Evolutionary conservation across 2,888 invertebrate genomes (phyloP).

Genomic region (Dryocosmus kuriphilus): DNA sequence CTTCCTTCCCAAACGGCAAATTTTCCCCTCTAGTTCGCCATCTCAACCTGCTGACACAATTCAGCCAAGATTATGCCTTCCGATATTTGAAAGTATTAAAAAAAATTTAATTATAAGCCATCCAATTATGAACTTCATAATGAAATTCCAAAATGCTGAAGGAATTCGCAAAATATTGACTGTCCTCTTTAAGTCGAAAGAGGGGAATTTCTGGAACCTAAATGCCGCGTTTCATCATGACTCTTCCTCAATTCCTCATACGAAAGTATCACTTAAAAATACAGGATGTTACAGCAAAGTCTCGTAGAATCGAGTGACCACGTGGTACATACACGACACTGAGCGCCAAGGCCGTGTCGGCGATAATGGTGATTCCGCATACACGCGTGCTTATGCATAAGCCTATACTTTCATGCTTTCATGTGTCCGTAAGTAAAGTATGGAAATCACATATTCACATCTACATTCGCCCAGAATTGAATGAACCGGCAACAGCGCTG

Average conservation of each 20-base stretch:
- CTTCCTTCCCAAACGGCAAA: too few relatives aligned
- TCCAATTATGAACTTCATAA: too few relatives aligned
- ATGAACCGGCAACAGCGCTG: constrained; percentile 62
- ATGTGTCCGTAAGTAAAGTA: constrained; percentile 44
- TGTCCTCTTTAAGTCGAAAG: too few relatives aligned
- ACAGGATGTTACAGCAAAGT: constrained; percentile 31
- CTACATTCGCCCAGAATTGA: constrained; percentile 56
- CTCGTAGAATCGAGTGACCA: constrained; percentile 27
- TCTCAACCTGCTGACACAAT: too few relatives aligned
- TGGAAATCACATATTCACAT: neutral
- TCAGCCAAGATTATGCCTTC: too few relatives aligned
- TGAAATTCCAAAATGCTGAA: too few relatives aligned
- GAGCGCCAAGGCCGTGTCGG: constrained; percentile 29
- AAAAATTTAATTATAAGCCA: too few relatives aligned
- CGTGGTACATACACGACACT: constrained; percentile 34
- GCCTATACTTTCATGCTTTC: neutral
- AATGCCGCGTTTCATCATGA: neutral
- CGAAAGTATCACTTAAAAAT: constrained; percentile 24
- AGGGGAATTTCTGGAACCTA: neutral
- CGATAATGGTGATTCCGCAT: constrained; percentile 38
- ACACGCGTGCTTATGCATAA: constrained; percentile 31
- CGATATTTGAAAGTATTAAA: too few relatives aligned
- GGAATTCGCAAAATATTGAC: too few relatives aligned
- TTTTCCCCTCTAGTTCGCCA: too few relatives aligned
- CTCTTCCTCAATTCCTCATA: neutral